A percentile compares a stretch with the other conserved stretches of the same genome.
These are phyloP conservation scores for Psylliodes chrysocephalus DNA, from an alignment of 2,888 invertebrate genomes.

Conservation along the genomic window DNA sequence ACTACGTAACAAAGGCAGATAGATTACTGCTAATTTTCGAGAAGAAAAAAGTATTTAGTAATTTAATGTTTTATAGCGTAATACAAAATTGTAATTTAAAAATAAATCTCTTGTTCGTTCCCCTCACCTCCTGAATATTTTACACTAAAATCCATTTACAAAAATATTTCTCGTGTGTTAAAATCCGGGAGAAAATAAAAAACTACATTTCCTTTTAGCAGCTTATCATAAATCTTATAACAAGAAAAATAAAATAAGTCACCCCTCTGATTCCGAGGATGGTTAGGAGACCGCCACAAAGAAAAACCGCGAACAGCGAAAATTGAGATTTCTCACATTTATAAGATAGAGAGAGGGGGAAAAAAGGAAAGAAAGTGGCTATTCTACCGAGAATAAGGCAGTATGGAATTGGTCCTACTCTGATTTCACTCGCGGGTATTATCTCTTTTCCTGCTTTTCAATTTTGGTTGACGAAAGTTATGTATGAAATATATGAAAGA, in stretches of 20 bases:
- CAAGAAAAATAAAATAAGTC: conserved; percentile 27
- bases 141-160: no score
- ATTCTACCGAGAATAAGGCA: conserved; percentile 2
- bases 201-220: conserved; percentile 28
- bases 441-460: neutral
- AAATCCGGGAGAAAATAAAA: conserved; percentile 11
- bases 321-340: conserved; percentile 17
- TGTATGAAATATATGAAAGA: no score
- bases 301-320: conserved; percentile 15
- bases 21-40: no score
- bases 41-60: no score
- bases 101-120: no score
- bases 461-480: no score
- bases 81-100: no score
- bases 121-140: no score
- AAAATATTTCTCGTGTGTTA: neutral
- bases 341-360: neutral
- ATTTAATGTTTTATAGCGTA: no score
- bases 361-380: neutral
- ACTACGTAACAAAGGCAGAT: no score
- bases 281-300: conserved; percentile 2
- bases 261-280: conserved; percentile 15
- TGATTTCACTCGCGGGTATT: neutral
- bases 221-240: conserved; percentile 28
- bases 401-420: neutral